These are phyloP conservation scores for Metacarcinus magister DNA, from an alignment of 2,888 invertebrate genomes.

Conservation along the genomic window DNA sequence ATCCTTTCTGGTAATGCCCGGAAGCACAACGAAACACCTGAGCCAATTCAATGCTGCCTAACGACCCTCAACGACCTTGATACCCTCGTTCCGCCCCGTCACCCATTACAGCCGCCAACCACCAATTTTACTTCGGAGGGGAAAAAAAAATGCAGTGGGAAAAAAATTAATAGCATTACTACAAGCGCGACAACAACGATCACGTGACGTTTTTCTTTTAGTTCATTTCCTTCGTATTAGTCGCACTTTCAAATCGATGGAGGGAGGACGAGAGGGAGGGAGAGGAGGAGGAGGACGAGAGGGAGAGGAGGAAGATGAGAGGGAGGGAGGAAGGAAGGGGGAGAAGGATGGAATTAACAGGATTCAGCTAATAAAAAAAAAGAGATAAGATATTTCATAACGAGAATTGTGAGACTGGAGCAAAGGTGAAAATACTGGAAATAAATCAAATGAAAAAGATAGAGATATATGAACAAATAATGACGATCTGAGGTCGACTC, in stretches of 20 bases:
- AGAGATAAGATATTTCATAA: not conserved
- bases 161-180: not conserved
- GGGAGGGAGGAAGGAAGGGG: not conserved
- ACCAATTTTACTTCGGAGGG: not conserved
- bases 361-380: too few species aligned
- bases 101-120: conserved; percentile 18
- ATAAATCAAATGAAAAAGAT: not conserved
- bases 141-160: not conserved
- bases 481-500: too few species aligned
- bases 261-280: not conserved
- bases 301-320: not conserved
- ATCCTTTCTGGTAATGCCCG: not conserved
- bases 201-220: not conserved
- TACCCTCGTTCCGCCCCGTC: not conserved
- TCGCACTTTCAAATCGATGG: not conserved
- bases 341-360: not conserved
- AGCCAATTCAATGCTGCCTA: not conserved
- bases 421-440: too few species aligned
- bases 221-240: not conserved
- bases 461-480: too few species aligned
- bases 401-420: too few species aligned
- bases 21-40: not conserved
- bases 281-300: not conserved
- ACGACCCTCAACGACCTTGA: conserved; percentile 1
- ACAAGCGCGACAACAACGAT: conserved; percentile 29